phyloP scores from a whole-genome alignment of 2,888 invertebrate genomes.

The Aphodius granarius region DNA sequence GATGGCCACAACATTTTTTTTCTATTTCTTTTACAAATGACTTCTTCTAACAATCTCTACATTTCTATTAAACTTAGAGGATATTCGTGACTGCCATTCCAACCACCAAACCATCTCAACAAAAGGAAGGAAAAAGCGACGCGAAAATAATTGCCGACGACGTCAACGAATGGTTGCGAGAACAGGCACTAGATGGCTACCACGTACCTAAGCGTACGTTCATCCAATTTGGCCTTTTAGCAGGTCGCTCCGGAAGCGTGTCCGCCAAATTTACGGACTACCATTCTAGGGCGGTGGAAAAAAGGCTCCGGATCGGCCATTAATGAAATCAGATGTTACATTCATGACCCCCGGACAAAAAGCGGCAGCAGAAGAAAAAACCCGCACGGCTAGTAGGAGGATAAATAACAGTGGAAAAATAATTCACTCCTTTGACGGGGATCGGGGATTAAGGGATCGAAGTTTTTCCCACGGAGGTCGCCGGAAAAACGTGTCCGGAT shows the following conservation, averaged over 20 bases:
- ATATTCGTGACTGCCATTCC: no score
- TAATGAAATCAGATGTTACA: conserved; percentile 23
- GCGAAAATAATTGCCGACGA: neutral
- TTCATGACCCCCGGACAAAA: conserved; percentile 16
- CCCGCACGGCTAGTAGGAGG: neutral
- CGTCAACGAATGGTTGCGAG: conserved; percentile 2
- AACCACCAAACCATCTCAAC: neutral
- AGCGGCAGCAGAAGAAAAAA: conserved; percentile 15
- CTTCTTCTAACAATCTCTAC: no score
- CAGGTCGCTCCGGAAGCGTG: conserved; percentile 14
- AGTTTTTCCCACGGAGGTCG: neutral
- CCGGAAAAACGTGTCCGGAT: neutral
- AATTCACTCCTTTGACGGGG: neutral
- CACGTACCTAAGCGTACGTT: conserved; percentile 12
- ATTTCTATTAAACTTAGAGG: no score
- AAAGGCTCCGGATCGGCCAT: neutral
- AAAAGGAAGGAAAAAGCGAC: neutral
- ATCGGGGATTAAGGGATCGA: neutral
- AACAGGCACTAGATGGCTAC: conserved; percentile 10
- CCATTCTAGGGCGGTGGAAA: conserved; percentile 4
- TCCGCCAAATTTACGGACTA: conserved; percentile 17
- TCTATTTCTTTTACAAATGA: no score
- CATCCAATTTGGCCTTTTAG: conserved; percentile 10
- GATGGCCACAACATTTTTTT: no score
- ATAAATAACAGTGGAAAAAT: conserved; percentile 17